Percentiles rank a stretch among this genome's conserved stretches.
These are phyloP conservation scores for Agrochola lota DNA, from an alignment of 2,888 invertebrate species.

Conservation along the genomic window DNA sequence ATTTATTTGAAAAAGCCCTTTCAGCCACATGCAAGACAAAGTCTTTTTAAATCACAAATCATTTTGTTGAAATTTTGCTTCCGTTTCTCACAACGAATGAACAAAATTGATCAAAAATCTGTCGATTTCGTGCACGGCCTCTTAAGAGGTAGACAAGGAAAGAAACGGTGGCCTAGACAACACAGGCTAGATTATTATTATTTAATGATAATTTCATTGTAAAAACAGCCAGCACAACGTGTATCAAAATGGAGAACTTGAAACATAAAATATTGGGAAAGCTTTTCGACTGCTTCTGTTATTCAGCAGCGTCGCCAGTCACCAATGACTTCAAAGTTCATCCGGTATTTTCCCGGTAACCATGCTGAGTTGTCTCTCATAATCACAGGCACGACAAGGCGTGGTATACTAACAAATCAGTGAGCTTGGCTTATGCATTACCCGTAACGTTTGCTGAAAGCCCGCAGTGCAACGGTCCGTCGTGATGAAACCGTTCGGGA, in stretches of 20 bases:
- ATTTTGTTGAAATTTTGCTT: no score
- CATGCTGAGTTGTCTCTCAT: neutral
- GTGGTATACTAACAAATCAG: neutral
- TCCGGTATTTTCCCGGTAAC: neutral
- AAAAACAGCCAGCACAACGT: neutral
- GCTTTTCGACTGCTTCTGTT: neutral
- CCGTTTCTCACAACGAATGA: no score
- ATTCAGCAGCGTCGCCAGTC: neutral
- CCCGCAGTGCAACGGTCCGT: slow-evolving; percentile 8
- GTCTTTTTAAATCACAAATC: no score
- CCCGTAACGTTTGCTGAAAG: slow-evolving; percentile 20
- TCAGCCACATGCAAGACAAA: no score
- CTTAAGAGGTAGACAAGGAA: neutral
- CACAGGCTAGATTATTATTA: neutral
- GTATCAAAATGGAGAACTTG: neutral
- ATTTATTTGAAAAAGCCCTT: no score
- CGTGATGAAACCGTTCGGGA: slow-evolving; percentile 10
- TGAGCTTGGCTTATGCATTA: neutral
- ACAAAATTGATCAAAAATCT: no score
- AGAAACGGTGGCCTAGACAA: neutral
- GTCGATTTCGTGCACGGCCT: no score
- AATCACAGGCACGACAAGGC: neutral
- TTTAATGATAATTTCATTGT: neutral
- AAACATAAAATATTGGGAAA: neutral
- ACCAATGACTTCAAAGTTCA: neutral